Base-by-base conservation (phyloP, 2,888 invertebrate species). In the Andrena fulva region DNA sequence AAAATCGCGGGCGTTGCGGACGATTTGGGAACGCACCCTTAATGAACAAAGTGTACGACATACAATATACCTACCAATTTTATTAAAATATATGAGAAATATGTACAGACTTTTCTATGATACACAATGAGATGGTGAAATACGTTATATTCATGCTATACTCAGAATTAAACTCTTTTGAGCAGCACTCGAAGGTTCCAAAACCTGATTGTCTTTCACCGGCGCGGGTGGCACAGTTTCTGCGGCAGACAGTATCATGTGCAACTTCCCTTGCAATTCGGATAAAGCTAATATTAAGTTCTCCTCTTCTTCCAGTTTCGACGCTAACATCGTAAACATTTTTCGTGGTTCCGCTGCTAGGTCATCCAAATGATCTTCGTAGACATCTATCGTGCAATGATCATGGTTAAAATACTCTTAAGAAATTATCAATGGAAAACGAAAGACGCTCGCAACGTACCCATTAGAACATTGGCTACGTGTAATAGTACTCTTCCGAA, bases 401-500 rank as follows among this genome's bases (percentile, higher is more conserved):
- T 56, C 29, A 35, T 72, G 56, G 59, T 33, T n/a, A 50, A n/a
- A 62, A 81, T 54, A 80, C 76, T 60, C 71, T 72, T 4, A 10
- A 66, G 2, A 60, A 10, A 59, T 24, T 8, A 20, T 24, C 16
- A 12, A 12, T n/a, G 1, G 12, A 56, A 54, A 56, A 76, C n/a
- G 20, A 12, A 20, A 67, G 24, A 12, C 31, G 42, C 27, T 4
- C 3, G n/a, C 48, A 50, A 89, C 92, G 88, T 93, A 95, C 95
- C 97, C 82, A 98, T 93, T 79, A 98, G 95, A 27, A 96, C 95
- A 94, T 96, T 96, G 2, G 96, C 95, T 16, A 97, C 97, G 94
- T 97, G 97, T 71, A 97, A 95, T 0, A 99, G 93, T 8, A 97
- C 95, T 77, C 96, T 95, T 79, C 97, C 96, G 93, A 97, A 98